phyloP scores from a whole-genome alignment of 2,113 vertebrate species.

The Pollachius pollachius region DNA sequence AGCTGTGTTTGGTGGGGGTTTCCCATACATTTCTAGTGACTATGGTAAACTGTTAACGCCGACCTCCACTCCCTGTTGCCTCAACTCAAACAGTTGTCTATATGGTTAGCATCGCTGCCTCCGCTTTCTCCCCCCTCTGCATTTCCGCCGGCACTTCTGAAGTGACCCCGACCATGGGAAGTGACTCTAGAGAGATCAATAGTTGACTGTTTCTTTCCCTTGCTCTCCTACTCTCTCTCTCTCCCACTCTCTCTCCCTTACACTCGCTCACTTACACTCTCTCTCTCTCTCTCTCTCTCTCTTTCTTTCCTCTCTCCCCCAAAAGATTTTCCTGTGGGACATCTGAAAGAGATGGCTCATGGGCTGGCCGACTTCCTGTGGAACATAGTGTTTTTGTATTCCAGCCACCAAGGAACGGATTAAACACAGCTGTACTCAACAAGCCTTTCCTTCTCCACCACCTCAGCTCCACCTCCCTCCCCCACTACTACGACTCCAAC shows the following conservation, averaged over 20 bases:
- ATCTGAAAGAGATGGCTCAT: constrained; percentile 37
- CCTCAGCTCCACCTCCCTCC: constrained; percentile 32
- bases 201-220: constrained; percentile 52
- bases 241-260: background rate
- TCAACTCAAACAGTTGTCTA: constrained; percentile 36
- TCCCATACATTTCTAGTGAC: too few relatives aligned
- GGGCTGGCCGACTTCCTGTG: constrained; percentile 50
- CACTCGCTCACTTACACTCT: too few relatives aligned
- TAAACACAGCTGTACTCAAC: constrained; percentile 4
- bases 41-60: background rate
- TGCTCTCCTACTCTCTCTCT: constrained; percentile 32
- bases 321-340: constrained; percentile 52
- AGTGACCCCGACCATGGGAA: constrained; percentile 62
- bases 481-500: constrained; percentile 37
- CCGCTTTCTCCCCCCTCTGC: constrained; percentile 57
- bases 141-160: constrained; percentile 52
- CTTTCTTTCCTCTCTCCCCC: constrained; percentile 21
- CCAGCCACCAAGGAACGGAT: constrained; percentile 2
- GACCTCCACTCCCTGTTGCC: constrained; percentile 33
- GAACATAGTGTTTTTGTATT: constrained; percentile 28
- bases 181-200: constrained; percentile 59
- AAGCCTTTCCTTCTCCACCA: constrained; percentile 8
- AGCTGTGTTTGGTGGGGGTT: too few relatives aligned
- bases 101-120: constrained; percentile 58
- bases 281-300: constrained; percentile 19